phyloP scores from a whole-genome alignment of 2,888 invertebrate species.

The Hyposoter didymator region DNA sequence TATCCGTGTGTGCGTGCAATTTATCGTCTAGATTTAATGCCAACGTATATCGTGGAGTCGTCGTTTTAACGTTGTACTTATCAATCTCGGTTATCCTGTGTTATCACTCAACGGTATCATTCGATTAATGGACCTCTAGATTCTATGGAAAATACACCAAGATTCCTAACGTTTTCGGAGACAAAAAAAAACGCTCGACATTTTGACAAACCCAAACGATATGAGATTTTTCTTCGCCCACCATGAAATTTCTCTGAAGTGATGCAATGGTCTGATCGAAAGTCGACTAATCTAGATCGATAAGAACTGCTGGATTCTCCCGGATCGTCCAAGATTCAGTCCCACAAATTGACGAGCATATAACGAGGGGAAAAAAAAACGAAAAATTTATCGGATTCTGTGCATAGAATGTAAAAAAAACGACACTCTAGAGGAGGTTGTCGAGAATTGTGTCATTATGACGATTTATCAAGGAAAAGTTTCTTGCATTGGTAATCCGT shows the following conservation, averaged over 20 bases:
- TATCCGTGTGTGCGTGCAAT: not conserved
- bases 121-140: not conserved
- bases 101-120: slow-evolving; percentile 12
- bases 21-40: slow-evolving; percentile 13
- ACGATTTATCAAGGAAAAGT: slow-evolving; percentile 1
- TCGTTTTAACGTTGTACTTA: slow-evolving; percentile 3
- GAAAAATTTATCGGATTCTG: not conserved
- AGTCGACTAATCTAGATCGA: not conserved
- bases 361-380: not conserved
- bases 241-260: not conserved
- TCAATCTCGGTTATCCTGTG: slow-evolving; percentile 20
- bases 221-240: not conserved
- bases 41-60: slow-evolving; percentile 20
- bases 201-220: not conserved
- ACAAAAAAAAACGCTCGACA: not conserved
- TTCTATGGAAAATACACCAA: not conserved
- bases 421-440: not conserved
- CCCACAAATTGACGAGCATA: not conserved
- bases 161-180: not conserved
- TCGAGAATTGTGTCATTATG: not conserved
- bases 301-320: not conserved
- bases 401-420: not conserved
- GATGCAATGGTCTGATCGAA: not conserved
- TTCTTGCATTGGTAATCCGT: not conserved
- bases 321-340: not conserved